A percentile compares a stretch with the other conserved stretches of the same genome.
These are phyloP conservation scores for Beaufortia kweichowensis DNA, from an alignment of 2,113 vertebrate species.

Conservation along the genomic window DNA sequence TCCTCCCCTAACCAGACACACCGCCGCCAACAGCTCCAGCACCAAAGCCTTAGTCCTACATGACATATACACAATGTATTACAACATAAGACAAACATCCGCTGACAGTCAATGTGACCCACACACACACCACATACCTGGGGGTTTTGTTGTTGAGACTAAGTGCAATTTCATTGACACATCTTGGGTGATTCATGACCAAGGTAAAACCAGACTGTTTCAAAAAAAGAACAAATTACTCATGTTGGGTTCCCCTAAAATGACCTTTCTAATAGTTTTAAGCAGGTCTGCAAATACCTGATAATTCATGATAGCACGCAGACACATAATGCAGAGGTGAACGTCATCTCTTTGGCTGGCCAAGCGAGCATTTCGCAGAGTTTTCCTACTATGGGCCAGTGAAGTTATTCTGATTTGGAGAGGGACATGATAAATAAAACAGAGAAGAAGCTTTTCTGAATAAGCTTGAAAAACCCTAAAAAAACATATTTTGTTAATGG, in stretches of 20 bases:
- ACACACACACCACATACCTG: conserved; percentile 75
- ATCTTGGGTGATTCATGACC: conserved; percentile 93
- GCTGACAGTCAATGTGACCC: not conserved
- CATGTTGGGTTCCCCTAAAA: not conserved
- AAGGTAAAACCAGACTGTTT: conserved; percentile 91
- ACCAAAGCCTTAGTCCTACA: conserved; percentile 92
- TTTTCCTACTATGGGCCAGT: conserved; percentile 76
- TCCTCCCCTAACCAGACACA: conserved; percentile 92
- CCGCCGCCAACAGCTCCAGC: conserved; percentile 89
- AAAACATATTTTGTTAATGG: not conserved
- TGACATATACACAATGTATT: not conserved
- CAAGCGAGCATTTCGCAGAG: conserved; percentile 77
- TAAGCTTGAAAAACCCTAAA: not conserved
- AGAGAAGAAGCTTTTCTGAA: not conserved
- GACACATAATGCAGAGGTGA: conserved; percentile 95
- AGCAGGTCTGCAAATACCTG: conserved; percentile 75
- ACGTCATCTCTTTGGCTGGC: conserved; percentile 89
- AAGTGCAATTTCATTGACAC: conserved; percentile 94
- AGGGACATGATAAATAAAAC: not conserved
- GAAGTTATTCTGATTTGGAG: conserved; percentile 63
- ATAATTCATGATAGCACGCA: conserved; percentile 98
- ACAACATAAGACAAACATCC: not conserved
- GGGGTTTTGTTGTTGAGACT: conserved; percentile 93
- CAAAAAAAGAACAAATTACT: conserved; percentile 12
- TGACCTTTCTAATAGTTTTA: not conserved